phyloP scores from a whole-genome alignment of 2,888 invertebrate genomes.

The Autographa gamma region DNA sequence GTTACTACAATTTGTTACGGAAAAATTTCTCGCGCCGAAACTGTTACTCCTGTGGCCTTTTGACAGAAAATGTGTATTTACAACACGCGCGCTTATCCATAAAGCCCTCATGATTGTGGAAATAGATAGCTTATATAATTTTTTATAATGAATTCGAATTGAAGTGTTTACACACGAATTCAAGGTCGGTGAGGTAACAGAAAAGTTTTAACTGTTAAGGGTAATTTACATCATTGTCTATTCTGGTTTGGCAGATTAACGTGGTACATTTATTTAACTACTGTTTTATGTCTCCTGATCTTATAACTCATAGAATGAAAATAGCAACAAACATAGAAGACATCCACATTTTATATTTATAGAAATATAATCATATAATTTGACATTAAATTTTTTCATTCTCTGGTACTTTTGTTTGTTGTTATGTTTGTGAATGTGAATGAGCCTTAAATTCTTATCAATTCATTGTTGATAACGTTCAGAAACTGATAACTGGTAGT shows the following conservation, averaged over 20 bases:
- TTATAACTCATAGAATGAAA: no score
- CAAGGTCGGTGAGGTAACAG: constrained; percentile 39
- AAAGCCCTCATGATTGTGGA: constrained; percentile 65
- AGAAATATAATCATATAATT: no score
- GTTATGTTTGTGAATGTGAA: background rate
- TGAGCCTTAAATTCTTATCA: background rate
- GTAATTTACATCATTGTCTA: constrained; percentile 15
- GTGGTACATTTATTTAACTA: no score
- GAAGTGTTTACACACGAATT: constrained; percentile 47
- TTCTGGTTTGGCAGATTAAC: background rate
- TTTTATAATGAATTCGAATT: constrained; percentile 28
- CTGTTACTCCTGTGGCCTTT: constrained; percentile 55
- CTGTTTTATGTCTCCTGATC: no score
- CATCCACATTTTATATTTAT: no score
- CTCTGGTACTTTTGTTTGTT: background rate
- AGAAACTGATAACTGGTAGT: background rate
- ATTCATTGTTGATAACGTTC: background rate
- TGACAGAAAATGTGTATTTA: constrained; percentile 64
- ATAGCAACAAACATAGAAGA: no score
- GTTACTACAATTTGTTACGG: constrained; percentile 71
- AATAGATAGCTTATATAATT: constrained; percentile 55
- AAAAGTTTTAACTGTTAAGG: constrained; percentile 21
- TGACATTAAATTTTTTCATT: no score
- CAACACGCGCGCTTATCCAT: constrained; percentile 56
- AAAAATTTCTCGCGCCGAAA: constrained; percentile 62